These are phyloP conservation scores for Sebastes hopkinsi DNA, from an alignment of 2,797 vertebrate species.

Conservation along the genomic window DNA sequence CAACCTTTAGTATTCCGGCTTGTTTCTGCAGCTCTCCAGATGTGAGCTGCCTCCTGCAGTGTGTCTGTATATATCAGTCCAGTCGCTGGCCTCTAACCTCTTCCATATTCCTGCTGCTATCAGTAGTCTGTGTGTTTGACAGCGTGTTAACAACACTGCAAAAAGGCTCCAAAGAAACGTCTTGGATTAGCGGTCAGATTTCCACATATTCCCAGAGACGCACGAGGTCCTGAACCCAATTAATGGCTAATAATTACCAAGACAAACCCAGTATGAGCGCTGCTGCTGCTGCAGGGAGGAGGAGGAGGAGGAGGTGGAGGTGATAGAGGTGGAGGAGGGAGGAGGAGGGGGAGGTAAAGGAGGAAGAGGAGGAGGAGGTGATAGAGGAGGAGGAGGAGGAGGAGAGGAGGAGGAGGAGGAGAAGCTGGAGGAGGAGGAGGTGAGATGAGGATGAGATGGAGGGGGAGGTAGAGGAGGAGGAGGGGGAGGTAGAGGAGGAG, in stretches of 20 bases:
- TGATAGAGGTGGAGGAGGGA: no score
- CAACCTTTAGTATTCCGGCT: no score
- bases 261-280: conserved; percentile 69
- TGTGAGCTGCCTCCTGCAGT: conserved; percentile 33
- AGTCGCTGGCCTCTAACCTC: conserved; percentile 59
- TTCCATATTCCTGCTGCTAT: conserved; percentile 42
- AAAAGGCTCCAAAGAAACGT: conserved; percentile 66
- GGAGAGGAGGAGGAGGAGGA: rapidly evolving
- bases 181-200: conserved; percentile 85
- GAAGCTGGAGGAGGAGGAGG: rapidly evolving
- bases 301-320: not conserved
- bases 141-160: conserved; percentile 67
- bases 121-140: conserved; percentile 62
- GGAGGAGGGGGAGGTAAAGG: no score
- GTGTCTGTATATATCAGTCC: conserved; percentile 9
- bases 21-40: not conserved
- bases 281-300: conserved; percentile 60
- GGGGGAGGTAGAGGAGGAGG: no score
- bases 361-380: no score
- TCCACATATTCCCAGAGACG: conserved; percentile 84
- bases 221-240: conserved; percentile 92
- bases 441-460: rapidly evolving
- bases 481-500: not conserved
- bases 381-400: rapidly evolving
- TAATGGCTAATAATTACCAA: conserved; percentile 94